These are phyloP conservation scores for Thecophora atra DNA, from an alignment of 2,888 invertebrate genomes.

Conservation along the genomic window DNA sequence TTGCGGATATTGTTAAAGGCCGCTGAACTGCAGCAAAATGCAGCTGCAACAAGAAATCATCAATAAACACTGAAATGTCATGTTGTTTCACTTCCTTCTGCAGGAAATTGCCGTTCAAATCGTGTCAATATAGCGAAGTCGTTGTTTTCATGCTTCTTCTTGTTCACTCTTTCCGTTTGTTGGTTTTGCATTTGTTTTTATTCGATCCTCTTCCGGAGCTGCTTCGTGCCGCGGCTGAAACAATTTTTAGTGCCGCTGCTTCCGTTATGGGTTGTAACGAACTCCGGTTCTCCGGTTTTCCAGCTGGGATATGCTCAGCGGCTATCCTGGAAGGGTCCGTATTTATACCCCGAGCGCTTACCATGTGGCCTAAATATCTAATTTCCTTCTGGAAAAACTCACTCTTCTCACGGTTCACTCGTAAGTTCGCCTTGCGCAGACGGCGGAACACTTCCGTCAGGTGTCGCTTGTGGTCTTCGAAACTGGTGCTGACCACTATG, in stretches of 20 bases:
- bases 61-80: conserved; percentile 17
- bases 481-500: too few relatives aligned
- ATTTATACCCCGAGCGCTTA: too few relatives aligned
- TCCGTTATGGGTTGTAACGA: too few relatives aligned
- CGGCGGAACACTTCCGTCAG: too few relatives aligned
- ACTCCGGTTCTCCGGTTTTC: too few relatives aligned
- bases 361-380: too few relatives aligned
- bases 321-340: too few relatives aligned
- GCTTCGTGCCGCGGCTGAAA: background rate
- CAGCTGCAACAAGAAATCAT: conserved; percentile 20
- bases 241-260: background rate
- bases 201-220: background rate
- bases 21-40: background rate
- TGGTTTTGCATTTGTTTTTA: background rate
- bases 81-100: conserved; percentile 27
- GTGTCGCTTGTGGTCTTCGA: too few relatives aligned
- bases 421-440: too few relatives aligned
- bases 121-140: conserved; percentile 17
- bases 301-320: too few relatives aligned
- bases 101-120: conserved; percentile 26
- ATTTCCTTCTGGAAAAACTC: too few relatives aligned
- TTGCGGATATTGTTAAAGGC: background rate
- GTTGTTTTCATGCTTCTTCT: background rate
- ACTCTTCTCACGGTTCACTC: too few relatives aligned
- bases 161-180: background rate